phyloP scores from a whole-genome alignment of 2,797 vertebrate species.

The Lithobates sylvaticus region DNA sequence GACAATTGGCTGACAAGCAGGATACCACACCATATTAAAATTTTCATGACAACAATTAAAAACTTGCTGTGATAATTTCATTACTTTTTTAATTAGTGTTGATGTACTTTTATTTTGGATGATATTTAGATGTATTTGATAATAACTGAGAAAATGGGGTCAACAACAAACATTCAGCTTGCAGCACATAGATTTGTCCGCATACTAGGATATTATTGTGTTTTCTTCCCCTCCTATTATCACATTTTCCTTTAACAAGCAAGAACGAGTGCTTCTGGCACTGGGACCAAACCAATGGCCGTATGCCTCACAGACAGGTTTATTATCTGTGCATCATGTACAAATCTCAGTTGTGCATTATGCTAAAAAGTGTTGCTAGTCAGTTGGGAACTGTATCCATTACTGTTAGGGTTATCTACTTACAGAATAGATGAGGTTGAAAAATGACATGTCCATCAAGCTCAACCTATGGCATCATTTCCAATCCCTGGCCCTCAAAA shows the following conservation, averaged over 20 bases:
- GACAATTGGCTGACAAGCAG: no score
- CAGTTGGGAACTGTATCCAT: constrained; percentile 55
- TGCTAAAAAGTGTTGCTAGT: constrained; percentile 52
- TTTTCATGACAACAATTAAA: no score
- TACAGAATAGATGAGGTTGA: constrained; percentile 52
- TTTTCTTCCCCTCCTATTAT: constrained; percentile 36
- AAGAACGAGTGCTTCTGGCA: constrained; percentile 56
- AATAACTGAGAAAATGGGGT: neutral
- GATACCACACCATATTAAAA: no score
- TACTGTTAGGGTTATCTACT: constrained; percentile 48
- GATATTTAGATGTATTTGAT: neutral
- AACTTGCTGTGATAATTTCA: no score
- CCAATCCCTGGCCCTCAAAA: constrained; percentile 8
- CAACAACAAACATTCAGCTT: constrained; percentile 27
- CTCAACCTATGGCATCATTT: constrained; percentile 32
- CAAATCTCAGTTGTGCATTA: constrained; percentile 59
- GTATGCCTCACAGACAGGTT: constrained; percentile 64
- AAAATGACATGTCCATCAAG: constrained; percentile 55
- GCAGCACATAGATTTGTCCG: neutral
- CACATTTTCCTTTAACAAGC: constrained; percentile 26
- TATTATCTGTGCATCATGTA: constrained; percentile 66
- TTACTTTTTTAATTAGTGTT: no score
- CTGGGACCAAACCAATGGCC: constrained; percentile 43
- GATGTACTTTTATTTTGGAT: no score
- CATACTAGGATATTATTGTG: constrained; percentile 35